Evolutionary conservation across 2,888 invertebrate species (phyloP), one percentile per base, ranked within the genome.

Genomic region (Patella pellucida): DNA sequence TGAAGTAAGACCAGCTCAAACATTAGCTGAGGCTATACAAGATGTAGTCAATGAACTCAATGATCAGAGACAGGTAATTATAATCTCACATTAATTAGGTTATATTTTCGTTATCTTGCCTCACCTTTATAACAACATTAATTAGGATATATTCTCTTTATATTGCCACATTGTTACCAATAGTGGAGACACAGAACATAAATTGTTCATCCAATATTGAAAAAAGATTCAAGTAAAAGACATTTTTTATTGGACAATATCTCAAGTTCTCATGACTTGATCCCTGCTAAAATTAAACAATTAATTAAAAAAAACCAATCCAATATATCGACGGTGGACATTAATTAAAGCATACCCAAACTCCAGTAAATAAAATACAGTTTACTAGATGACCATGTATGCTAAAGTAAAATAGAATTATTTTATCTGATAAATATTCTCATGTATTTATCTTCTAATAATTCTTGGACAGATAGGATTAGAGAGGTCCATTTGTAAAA

Each of bases 21-120:
- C 85, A 1, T 74, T 87, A 74, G 86, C 85, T 23, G 89, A 89
- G 74, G 86, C 85, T n/a, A 82, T 88, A 50, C 84, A 85, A 50
- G 88, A 88, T 69, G 87, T 85, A 31, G 84, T 86, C 7, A 84
- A 75, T 76, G 75, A 83, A 74, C 27, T 80, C 41, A 75, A 31
- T 52, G 77, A 80, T 5, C 72, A 68, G 52, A 74, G 69, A 51
- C 68, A 71, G 68, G 67, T 68, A 19, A 51, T 56, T 7, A 19
- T 68, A n/a, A n/a, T 52, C 1, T n/a, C 52, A 41, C 1, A 7
- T 41, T 41, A 41, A 41, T 1, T 9, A 9, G 9, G 7, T 41
- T 41, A 41, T 41, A 41, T 41, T 41, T 9, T 27, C 27, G 2
- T 27, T 2, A 27, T 27, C 27, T n/a, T n/a, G n/a, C n/a, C n/a